phyloP scores from a whole-genome alignment of 2,888 invertebrate genomes.

The Acrobeloides nanus region DNA sequence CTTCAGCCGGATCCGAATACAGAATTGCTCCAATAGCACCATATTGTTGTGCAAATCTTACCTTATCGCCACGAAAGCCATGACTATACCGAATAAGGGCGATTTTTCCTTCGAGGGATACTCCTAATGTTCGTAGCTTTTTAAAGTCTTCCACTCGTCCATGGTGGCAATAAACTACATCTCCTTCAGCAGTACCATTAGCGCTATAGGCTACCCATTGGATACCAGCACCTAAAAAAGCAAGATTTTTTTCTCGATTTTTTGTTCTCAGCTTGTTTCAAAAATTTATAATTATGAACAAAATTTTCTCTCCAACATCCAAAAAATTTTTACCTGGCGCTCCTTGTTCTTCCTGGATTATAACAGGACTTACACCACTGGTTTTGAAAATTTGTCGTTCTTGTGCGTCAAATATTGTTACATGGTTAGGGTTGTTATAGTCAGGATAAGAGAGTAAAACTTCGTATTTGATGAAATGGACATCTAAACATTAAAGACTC shows the following conservation, averaged over 20 bases:
- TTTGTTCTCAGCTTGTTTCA: background rate
- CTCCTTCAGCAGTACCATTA: conserved; percentile 31
- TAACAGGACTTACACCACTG: conserved; percentile 29
- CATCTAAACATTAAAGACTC: conserved; percentile 8
- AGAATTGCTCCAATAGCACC: conserved; percentile 54
- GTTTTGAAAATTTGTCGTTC: conserved; percentile 23
- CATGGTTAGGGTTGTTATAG: conserved; percentile 33
- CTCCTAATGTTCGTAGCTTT: conserved; percentile 31
- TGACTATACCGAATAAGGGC: conserved; percentile 59
- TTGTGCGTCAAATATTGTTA: conserved; percentile 7
- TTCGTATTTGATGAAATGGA: conserved; percentile 28
- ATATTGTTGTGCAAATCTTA: conserved; percentile 38
- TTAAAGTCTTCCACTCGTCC: conserved; percentile 37
- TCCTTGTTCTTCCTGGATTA: conserved; percentile 40
- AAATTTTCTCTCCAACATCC: conserved; percentile 4
- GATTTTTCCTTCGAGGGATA: conserved; percentile 54
- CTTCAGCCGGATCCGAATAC: conserved; percentile 51
- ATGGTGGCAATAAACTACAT: conserved; percentile 37
- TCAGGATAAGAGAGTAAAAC: conserved; percentile 46
- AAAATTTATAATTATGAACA: background rate
- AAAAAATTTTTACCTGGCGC: too few relatives aligned
- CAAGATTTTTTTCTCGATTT: background rate
- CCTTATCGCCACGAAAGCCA: conserved; percentile 56
- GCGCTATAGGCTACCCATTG: conserved; percentile 46
- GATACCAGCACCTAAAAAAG: conserved; percentile 33